phyloP scores from a whole-genome alignment of 2,113 vertebrate genomes.

The Periophthalmodon schlosseri region DNA sequence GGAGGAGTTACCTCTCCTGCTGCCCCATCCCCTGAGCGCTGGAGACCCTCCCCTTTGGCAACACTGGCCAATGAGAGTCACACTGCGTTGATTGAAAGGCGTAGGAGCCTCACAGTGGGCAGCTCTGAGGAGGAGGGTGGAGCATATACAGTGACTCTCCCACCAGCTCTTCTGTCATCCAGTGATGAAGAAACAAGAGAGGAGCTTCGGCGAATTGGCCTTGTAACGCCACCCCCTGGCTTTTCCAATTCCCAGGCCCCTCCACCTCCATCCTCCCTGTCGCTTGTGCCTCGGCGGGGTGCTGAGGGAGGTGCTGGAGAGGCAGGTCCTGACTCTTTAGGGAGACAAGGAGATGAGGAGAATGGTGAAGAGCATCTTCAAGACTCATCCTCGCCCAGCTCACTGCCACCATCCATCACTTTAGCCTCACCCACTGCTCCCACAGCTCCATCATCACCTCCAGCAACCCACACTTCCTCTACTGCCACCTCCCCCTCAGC shows the following conservation, averaged over 20 bases:
- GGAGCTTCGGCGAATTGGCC: slow-evolving; percentile 92
- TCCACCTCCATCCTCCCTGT: slow-evolving; percentile 77
- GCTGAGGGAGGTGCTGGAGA: slow-evolving; percentile 80
- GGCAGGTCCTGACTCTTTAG: slow-evolving; percentile 87
- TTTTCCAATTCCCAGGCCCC: slow-evolving; percentile 80
- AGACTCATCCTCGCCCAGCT: slow-evolving; percentile 91
- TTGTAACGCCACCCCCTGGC: slow-evolving; percentile 91
- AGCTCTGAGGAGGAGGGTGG: slow-evolving; percentile 95
- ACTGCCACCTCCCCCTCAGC: slow-evolving; percentile 87
- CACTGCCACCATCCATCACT: slow-evolving; percentile 89
- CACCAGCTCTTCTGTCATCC: slow-evolving; percentile 91
- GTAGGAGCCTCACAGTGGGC: slow-evolving; percentile 86
- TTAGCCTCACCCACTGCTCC: slow-evolving; percentile 83
- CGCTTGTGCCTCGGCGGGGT: slow-evolving; percentile 58
- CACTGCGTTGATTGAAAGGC: slow-evolving; percentile 68
- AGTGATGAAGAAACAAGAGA: slow-evolving; percentile 97
- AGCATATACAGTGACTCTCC: slow-evolving; percentile 91
- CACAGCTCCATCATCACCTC: slow-evolving; percentile 80
- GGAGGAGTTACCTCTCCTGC: slow-evolving; percentile 86
- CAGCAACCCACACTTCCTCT: slow-evolving; percentile 84
- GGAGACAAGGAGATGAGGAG: slow-evolving; percentile 86
- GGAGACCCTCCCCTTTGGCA: slow-evolving; percentile 76
- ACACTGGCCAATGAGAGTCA: slow-evolving; percentile 70
- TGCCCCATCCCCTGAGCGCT: slow-evolving; percentile 64
- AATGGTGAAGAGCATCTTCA: slow-evolving; percentile 89